A percentile compares a stretch with the other conserved stretches of the same genome.
phyloP scores from a whole-genome alignment of 2,113 vertebrate species.

The Eolophus roseicapilla region DNA sequence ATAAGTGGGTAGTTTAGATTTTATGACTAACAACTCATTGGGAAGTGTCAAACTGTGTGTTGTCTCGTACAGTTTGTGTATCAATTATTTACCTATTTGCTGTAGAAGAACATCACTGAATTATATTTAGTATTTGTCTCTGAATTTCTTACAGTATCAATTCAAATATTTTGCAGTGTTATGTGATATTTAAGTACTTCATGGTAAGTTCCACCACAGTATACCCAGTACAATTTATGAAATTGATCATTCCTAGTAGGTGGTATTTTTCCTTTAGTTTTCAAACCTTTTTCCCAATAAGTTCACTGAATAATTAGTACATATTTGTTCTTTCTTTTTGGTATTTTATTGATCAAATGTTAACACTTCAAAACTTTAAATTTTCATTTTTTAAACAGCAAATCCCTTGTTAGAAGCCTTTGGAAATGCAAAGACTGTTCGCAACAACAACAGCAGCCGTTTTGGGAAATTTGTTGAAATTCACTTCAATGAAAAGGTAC shows the following conservation, averaged over 20 bases:
- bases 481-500: constrained; percentile 96
- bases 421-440: constrained; percentile 96
- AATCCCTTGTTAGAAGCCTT: constrained; percentile 96
- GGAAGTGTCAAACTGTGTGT: neutral
- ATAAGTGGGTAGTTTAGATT: neutral
- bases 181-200: neutral
- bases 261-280: neutral
- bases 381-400: constrained; percentile 73
- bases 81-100: neutral
- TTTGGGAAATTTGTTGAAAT: constrained; percentile 99
- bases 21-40: neutral
- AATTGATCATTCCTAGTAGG: neutral
- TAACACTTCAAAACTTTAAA: neutral
- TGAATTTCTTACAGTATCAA: neutral
- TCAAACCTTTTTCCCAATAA: neutral
- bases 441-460: constrained; percentile 98
- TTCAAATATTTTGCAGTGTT: neutral
- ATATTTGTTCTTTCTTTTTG: neutral
- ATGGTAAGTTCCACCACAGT: neutral
- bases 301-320: neutral
- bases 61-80: neutral
- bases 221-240: neutral
- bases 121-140: neutral
- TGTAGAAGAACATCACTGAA: neutral
- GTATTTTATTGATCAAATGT: neutral